Evolutionary conservation across 2,113 vertebrate species (phyloP), one percentile per base, ranked within the genome.

Genomic region (Stictonetta naevosa): DNA sequence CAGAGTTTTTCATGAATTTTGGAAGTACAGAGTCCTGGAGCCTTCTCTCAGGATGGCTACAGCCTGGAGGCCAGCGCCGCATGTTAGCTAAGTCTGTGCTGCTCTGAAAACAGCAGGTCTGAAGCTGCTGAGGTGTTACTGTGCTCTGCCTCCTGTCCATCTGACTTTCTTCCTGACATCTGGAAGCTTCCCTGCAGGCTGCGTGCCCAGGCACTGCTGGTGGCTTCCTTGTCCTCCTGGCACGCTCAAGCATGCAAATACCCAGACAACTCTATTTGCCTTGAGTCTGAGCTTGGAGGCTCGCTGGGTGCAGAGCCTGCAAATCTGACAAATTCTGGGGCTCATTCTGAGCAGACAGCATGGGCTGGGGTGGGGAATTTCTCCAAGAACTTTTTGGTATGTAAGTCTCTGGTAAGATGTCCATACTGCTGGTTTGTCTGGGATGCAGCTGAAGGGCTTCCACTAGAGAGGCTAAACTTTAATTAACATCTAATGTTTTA

Each of bases 401-500:
- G 90, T 80, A 63, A 81, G 50, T 42, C 40, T 71, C 46, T 71
- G 50, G 40, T 38, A 69, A 38, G 34, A 31, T 15, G 28, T 78
- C 80, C 83, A 31, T n/a, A 44, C 23, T 68, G 64, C 60, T 74
- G 75, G 55, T 40, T 46, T 83, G 74, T 48, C 40, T 88, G 73
- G 60, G 52, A 44, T 26, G 34, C 68, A 86, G 62, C 80, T 73
- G 66, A 90, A 88, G 22, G 59, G 68, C 59, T 95, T 75, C 90
- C 82, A 88, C 46, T 68, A 88, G 75, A 74, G 72, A 88, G 60
- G 42, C 55, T 46, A 83, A 88, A 83, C 68, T 90, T 94, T 90
- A 93, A 83, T 83, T 83, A 90, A 86, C 48, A 48, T 48, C 5
- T 53, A 69, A 71, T 31, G 4, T 76, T 90, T 73, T 66, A 67